A percentile compares a stretch with the other conserved stretches of the same genome.
Evolutionary conservation across 2,888 invertebrate species (phyloP).

Genomic region (Leptopilina myrica): DNA sequence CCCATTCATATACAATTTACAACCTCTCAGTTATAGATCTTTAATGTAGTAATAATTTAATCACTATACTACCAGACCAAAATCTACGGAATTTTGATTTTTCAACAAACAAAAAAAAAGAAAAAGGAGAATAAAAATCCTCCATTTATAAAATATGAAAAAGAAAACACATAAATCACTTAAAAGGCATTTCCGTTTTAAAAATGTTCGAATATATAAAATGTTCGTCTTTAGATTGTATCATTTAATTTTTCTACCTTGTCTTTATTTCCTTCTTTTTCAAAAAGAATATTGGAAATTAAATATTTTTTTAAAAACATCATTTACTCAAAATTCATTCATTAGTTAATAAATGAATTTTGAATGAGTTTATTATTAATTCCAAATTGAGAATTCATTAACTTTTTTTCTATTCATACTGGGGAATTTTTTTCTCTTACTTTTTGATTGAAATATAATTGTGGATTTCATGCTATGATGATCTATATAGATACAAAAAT

Average conservation of each 20-base stretch:
- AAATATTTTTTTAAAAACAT: no score
- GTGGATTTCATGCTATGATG: neutral
- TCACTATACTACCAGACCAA: neutral
- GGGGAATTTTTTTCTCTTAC: neutral
- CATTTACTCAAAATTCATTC: no score
- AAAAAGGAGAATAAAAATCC: neutral
- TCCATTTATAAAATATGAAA: neutral
- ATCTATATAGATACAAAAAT: neutral
- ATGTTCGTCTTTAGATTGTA: no score
- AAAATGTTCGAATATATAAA: no score
- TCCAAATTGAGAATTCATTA: neutral
- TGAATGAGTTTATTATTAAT: no score
- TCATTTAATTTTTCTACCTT: no score
- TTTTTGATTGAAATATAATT: slow-evolving; percentile 13
- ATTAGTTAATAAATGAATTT: no score
- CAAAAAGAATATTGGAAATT: no score
- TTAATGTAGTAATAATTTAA: slow-evolving; percentile 32
- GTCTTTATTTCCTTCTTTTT: no score
- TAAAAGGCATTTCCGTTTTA: no score
- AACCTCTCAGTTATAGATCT: slow-evolving; percentile 31
- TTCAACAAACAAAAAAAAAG: neutral
- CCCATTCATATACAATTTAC: slow-evolving; percentile 30
- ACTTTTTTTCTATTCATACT: neutral
- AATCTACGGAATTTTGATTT: neutral
- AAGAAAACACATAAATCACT: neutral